These are phyloP conservation scores for Drosophila lowei DNA, from an alignment of 1,140 invertebrate genomes.

Conservation along the genomic window DNA sequence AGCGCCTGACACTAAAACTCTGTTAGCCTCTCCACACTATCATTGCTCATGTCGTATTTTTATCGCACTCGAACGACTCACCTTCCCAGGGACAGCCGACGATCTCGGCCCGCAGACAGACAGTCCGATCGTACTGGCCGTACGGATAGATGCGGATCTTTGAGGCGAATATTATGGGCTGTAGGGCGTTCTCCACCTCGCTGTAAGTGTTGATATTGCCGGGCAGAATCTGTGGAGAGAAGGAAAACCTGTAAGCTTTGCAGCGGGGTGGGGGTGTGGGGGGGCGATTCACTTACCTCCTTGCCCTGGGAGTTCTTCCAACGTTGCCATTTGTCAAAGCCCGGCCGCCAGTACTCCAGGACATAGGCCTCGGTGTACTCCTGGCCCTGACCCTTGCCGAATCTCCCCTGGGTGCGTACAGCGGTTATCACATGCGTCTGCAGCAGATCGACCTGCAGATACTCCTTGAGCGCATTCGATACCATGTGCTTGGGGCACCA, in stretches of 20 bases:
- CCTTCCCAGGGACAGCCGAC: constrained; percentile 94
- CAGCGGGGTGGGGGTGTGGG: too few relatives aligned
- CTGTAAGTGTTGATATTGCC: constrained; percentile 95
- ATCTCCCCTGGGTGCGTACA: constrained; percentile 95
- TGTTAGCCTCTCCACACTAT: constrained; percentile 72
- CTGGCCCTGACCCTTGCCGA: constrained; percentile 95
- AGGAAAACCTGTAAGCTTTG: neutral
- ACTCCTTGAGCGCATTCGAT: constrained; percentile 93
- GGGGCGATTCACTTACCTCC: constrained; percentile 86
- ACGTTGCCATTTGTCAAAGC: constrained; percentile 90
- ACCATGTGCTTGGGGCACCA: constrained; percentile 97
- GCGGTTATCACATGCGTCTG: constrained; percentile 91
- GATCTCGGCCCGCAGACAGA: constrained; percentile 96
- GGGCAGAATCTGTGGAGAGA: constrained; percentile 87
- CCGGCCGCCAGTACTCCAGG: constrained; percentile 94
- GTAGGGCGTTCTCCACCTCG: constrained; percentile 89
- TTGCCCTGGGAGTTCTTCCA: constrained; percentile 90
- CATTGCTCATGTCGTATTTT: constrained; percentile 66
- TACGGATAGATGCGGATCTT: constrained; percentile 95
- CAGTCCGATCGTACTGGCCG: constrained; percentile 93
- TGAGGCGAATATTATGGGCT: constrained; percentile 93
- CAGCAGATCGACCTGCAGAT: constrained; percentile 93
- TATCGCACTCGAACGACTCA: constrained; percentile 84
- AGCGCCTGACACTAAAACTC: constrained; percentile 74
- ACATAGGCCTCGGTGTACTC: constrained; percentile 96